Percentiles rank a stretch among this genome's conserved stretches.
These are phyloP conservation scores for Graptemys geographica DNA, from an alignment of 2,797 vertebrate species.

Conservation along the genomic window DNA sequence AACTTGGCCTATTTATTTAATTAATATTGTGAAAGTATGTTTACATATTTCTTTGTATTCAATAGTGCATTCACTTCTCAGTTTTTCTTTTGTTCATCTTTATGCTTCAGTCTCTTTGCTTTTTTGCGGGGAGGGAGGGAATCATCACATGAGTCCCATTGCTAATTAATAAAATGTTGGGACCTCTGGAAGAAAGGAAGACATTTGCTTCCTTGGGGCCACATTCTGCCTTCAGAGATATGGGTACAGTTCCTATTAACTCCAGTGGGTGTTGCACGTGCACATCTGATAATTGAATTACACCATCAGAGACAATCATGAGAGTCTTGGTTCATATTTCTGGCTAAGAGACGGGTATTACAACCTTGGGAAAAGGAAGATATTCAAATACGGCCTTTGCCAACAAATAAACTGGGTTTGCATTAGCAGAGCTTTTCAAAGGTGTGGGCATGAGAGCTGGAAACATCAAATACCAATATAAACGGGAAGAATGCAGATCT, in stretches of 20 bases:
- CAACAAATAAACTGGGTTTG: not conserved
- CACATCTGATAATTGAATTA: not conserved
- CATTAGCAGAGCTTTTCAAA: conserved; percentile 16
- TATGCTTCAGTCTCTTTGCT: not conserved
- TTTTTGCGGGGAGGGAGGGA: not conserved
- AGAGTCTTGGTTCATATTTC: not conserved
- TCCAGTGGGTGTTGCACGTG: not conserved
- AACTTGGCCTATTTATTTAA: not conserved
- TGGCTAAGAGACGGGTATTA: not conserved
- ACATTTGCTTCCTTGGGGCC: not conserved
- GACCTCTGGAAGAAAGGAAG: not conserved
- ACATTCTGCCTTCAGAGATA: not conserved
- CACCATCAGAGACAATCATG: not conserved
- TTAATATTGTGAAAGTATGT: not conserved
- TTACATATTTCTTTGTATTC: not conserved
- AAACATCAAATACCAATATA: not conserved
- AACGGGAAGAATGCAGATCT: conserved; percentile 2
- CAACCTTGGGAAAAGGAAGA: not conserved
- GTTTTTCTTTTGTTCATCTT: not conserved
- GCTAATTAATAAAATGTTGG: not conserved
- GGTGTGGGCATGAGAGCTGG: not conserved
- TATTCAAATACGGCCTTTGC: not conserved
- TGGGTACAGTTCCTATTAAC: not conserved
- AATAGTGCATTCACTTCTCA: not conserved
- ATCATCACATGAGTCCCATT: not conserved